Evolutionary conservation across 2,888 invertebrate species (phyloP), one percentile per base, ranked within the genome.

Genomic region (Dioctria linearis): DNA sequence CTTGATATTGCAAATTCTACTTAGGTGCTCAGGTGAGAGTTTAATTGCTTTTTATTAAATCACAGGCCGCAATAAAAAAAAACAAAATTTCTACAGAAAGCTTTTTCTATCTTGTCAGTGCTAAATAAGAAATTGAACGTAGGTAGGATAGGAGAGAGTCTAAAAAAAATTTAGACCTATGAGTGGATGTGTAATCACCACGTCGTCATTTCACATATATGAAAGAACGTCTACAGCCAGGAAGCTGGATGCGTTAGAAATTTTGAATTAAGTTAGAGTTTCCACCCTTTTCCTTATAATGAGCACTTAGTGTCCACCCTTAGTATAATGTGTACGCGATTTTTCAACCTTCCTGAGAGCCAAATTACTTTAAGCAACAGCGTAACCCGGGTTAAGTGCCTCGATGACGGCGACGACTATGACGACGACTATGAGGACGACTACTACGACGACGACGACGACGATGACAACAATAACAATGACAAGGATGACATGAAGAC

Each of bases 41-140:
- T 65, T 78, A 78, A 66, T 78, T 78, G 66, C 66, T 78, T 54
- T 78, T 54, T 66, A 78, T 78, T 78, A 78, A 78, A 78, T 78
- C 65, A 78, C 39, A 46, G 59, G 3, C 73, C 73, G 40, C 59
- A 57, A 57, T 73, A 73, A 73, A 69, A 73, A 73, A 57, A 25
- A 25, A 25, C n/a, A n/a, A n/a, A n/a, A 57, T 73, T 49, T 71
- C 71, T 71, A 54, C 71, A 5, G 2, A 42, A 57, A 73, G 73
- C 73, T 57, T 54, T 73, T 73, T 40, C 57, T 51, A 6, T 59
- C 73, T 40, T 51, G n/a, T 59, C 73, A 73, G 66, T 40, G n/a
- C 61, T 25, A 13, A 61, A 39, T 39, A 54, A 54, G 3, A 1
- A 54, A 11, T n/a, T 6, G 54, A 6, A 54, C 25, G 25, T 25